These are phyloP conservation scores for Ips typographus DNA, from an alignment of 1,140 invertebrate genomes.

Conservation along the genomic window DNA sequence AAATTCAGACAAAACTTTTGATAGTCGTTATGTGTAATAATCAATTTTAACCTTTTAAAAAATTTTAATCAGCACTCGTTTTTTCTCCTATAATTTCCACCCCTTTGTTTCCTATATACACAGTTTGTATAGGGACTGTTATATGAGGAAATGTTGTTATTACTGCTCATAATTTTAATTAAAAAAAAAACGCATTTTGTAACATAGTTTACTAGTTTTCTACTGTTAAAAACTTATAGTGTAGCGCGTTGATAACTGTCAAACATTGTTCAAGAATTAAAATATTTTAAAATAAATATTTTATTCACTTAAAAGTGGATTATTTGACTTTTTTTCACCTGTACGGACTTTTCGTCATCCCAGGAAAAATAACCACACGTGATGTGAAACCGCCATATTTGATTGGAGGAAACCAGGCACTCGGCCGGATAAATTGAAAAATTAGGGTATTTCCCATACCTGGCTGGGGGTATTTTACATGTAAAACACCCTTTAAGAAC, in stretches of 20 bases:
- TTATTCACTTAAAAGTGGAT: slow-evolving; percentile 3
- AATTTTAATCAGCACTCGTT: background rate
- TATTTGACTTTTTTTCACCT: no score
- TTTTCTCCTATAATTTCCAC: background rate
- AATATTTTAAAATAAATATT: slow-evolving; percentile 17
- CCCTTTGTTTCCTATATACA: background rate
- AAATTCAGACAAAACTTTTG: background rate
- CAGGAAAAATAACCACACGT: no score
- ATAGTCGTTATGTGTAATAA: background rate
- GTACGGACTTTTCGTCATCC: no score
- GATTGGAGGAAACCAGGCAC: no score
- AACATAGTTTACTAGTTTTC: slow-evolving; percentile 21
- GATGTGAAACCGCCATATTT: no score
- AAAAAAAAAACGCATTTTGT: slow-evolving; percentile 8
- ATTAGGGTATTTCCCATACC: no score
- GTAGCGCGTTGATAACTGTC: slow-evolving; percentile 8
- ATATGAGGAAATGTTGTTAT: slow-evolving; percentile 10
- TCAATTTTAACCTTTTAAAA: background rate
- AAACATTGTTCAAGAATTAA: slow-evolving; percentile 16
- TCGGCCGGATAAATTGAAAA: no score
- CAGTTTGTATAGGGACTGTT: background rate
- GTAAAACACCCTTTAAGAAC: no score
- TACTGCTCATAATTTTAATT: slow-evolving; percentile 16
- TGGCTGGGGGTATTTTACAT: no score
- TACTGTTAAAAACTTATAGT: slow-evolving; percentile 10